Evolutionary conservation across 1,140 invertebrate species (phyloP).

Genomic region (Nixonia krombeini): DNA sequence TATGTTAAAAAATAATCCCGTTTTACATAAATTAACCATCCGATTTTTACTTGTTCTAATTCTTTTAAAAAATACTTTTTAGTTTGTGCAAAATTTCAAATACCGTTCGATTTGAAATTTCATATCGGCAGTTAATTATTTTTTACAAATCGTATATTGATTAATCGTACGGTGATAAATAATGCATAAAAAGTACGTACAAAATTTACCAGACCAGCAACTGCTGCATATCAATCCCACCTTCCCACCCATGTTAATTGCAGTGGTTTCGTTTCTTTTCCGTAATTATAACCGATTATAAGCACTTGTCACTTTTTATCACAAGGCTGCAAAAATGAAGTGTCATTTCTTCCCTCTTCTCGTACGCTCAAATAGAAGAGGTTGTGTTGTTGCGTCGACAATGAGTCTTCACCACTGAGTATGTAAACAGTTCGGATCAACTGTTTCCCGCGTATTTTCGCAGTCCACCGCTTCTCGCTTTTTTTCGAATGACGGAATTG

Average conservation of each 20-base stretch:
- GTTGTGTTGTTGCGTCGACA: neutral
- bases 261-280: neutral
- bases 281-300: no score
- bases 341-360: neutral
- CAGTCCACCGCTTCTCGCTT: neutral
- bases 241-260: constrained; percentile 64
- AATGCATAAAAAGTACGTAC: constrained; percentile 51
- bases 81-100: no score
- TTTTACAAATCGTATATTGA: no score
- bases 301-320: neutral
- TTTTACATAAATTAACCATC: no score
- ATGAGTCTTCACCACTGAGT: neutral
- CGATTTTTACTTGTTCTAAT: no score
- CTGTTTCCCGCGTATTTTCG: constrained; percentile 3
- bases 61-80: no score
- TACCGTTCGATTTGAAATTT: no score
- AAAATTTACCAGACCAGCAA: constrained; percentile 68
- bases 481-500: neutral
- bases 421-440: constrained; percentile 6
- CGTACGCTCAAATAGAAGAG: neutral
- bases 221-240: constrained; percentile 66
- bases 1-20: no score
- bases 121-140: no score
- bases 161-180: no score
- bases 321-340: neutral